Base-by-base conservation (phyloP, 2,797 vertebrate genomes). In the Catamblyrhynchus diadema region DNA sequence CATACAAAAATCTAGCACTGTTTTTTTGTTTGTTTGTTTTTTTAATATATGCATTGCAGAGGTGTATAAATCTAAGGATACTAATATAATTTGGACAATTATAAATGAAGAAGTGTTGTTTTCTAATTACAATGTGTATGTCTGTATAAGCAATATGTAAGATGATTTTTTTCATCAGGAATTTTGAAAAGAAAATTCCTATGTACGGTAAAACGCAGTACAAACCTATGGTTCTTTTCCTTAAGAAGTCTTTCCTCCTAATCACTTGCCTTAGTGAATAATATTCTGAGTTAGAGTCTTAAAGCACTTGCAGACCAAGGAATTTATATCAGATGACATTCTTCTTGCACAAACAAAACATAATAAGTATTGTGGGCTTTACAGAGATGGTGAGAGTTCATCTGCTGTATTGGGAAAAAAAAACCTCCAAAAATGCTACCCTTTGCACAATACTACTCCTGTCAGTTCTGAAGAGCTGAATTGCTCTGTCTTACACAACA, bases 361-460 rank as follows among this genome's bases (percentile, higher is more conserved):
- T 69, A 88, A 69, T 88, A 96, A 92, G 84, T 81, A 92, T 47
- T 75, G 60, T 74, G 64, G 56, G 51, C 59, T 93, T 90, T 94
- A 62, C 32, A 74, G 54, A 81, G 35, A 72, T 79, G 27, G 56
- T 83, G 56, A 81, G 32, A 94, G 44, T 86, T 59, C 48, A 84
- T 75, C 66, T 86, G 73, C 53, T 92, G 37, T 73, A 39, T 62
- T 66, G 8, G 8, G 39, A 11, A 59, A 15, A 10, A 10, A n/a
- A 14, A 11, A 20, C 15, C 32, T 71, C 45, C 5, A 12, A 56
- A 94, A 95, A 84, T 75, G 88, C 77, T 90, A 72, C 62, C 86
- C 37, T 39, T 30, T 88, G 69, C 90, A 75, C 47, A 83, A 59
- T 17, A 83, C 27, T 41, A 41, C 37, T 41, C 27, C 37, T 61